Conservation (phyloP, 1,140 invertebrate genomes). For the Cydia pomonella region DNA sequence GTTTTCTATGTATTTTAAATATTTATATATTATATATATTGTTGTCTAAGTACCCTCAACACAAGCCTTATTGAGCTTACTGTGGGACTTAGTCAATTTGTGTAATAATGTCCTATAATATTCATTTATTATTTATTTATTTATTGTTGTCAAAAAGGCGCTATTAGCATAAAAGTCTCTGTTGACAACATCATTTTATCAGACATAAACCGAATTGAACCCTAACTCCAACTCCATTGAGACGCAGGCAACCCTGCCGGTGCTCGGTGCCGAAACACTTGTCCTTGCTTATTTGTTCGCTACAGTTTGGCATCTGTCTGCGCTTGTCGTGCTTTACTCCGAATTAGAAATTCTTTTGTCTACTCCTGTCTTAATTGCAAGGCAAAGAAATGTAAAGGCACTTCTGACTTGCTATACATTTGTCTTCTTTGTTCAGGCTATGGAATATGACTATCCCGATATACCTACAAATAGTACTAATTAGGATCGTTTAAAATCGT, state of each 20-base stretch:
- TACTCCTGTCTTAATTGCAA: constrained; percentile 65
- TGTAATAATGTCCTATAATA: no score
- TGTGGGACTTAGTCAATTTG: no score
- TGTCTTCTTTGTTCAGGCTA: background rate
- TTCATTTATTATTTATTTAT: no score
- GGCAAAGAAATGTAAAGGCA: background rate
- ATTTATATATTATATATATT: no score
- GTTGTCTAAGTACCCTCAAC: no score
- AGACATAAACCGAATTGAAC: no score
- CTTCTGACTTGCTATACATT: background rate
- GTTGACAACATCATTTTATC: no score
- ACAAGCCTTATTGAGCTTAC: no score
- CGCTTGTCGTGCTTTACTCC: constrained; percentile 63
- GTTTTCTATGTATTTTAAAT: no score
- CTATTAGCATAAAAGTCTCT: no score
- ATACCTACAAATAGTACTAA: background rate
- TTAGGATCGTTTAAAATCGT: background rate
- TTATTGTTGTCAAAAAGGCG: no score
- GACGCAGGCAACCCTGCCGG: background rate
- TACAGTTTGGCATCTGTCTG: constrained; percentile 54
- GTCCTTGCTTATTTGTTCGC: constrained; percentile 2
- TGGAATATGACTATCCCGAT: background rate
- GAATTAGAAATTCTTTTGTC: constrained; percentile 76
- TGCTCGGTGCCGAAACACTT: background rate
- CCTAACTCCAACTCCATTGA: background rate